phyloP scores from a whole-genome alignment of 2,888 invertebrate genomes.

The Bruchidius siliquastri region DNA sequence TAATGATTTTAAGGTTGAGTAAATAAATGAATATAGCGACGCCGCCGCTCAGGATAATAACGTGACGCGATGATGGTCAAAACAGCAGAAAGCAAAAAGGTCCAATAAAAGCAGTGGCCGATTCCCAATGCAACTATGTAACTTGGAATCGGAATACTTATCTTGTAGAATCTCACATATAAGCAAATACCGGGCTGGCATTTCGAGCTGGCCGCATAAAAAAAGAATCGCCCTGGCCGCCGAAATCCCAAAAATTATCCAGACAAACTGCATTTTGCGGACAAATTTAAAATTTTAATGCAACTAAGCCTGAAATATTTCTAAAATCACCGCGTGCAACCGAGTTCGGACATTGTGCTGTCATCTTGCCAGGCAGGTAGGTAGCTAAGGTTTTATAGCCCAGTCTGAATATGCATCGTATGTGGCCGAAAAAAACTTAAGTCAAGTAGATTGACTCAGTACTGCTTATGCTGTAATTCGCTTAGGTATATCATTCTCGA shows the following conservation, averaged over 20 bases:
- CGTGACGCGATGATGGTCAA: not conserved
- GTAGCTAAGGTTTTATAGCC: not conserved
- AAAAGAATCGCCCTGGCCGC: slow-evolving; percentile 20
- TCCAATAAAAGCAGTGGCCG: not conserved
- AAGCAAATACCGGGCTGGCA: slow-evolving; percentile 17
- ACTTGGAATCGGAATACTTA: not conserved
- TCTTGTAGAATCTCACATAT: slow-evolving; percentile 9
- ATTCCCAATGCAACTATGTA: not conserved
- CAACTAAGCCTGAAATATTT: slow-evolving; percentile 39
- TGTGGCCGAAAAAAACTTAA: too few relatives aligned
- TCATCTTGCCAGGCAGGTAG: not conserved
- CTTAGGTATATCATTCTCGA: too few relatives aligned
- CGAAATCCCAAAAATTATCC: slow-evolving; percentile 35
- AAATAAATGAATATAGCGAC: not conserved
- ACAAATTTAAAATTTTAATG: slow-evolving; percentile 37
- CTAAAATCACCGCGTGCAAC: slow-evolving; percentile 15
- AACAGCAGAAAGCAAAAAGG: not conserved
- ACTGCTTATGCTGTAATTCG: too few relatives aligned
- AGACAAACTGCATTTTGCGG: slow-evolving; percentile 38
- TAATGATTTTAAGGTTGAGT: not conserved
- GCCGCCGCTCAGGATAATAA: too few relatives aligned
- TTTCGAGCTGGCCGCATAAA: slow-evolving; percentile 12
- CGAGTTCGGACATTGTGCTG: not conserved
- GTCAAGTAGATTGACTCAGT: too few relatives aligned
- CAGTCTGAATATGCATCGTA: not conserved